Percentiles rank a stretch among this genome's conserved stretches.
These are phyloP conservation scores for Mionectes olivaceus DNA, from an alignment of 2,797 vertebrate genomes.

Conservation along the genomic window DNA sequence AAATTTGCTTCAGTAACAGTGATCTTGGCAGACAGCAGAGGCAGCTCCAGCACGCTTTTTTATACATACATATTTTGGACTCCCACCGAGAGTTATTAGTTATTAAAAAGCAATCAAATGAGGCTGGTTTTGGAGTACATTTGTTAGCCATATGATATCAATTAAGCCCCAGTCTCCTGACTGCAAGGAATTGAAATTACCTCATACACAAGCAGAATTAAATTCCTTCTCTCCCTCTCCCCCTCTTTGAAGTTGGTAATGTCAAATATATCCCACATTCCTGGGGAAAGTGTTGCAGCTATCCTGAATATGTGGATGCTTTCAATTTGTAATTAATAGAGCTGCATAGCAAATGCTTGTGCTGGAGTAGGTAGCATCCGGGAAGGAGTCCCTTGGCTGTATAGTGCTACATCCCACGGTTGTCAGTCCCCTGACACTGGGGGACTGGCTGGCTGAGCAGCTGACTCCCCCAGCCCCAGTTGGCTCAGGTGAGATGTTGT, in stretches of 20 bases:
- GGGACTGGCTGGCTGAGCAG: neutral
- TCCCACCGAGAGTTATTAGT: slow-evolving; percentile 45
- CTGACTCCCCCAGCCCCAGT: neutral
- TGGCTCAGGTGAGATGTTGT: neutral
- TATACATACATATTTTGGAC: slow-evolving; percentile 33
- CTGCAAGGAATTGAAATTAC: slow-evolving; percentile 66
- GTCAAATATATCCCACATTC: slow-evolving; percentile 50
- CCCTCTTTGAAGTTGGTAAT: slow-evolving; percentile 37
- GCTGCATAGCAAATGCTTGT: neutral
- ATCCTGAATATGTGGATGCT: neutral
- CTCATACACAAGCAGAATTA: slow-evolving; percentile 58
- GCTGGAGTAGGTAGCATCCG: neutral
- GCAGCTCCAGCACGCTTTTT: neutral
- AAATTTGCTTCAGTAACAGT: slow-evolving; percentile 23
- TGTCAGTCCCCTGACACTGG: neutral
- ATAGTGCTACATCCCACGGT: too few species aligned
- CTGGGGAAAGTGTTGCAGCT: slow-evolving; percentile 22
- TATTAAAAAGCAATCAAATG: slow-evolving; percentile 61
- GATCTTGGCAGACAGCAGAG: slow-evolving; percentile 25
- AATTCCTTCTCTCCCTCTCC: slow-evolving; percentile 36
- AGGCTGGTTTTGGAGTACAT: slow-evolving; percentile 25
- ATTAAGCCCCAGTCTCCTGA: slow-evolving; percentile 62
- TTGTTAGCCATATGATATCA: slow-evolving; percentile 63
- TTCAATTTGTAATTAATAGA: slow-evolving; percentile 21
- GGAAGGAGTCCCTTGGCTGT: rapidly evolving